Conservation (phyloP, 2,888 invertebrate genomes). For the Choreutis nemorana region DNA sequence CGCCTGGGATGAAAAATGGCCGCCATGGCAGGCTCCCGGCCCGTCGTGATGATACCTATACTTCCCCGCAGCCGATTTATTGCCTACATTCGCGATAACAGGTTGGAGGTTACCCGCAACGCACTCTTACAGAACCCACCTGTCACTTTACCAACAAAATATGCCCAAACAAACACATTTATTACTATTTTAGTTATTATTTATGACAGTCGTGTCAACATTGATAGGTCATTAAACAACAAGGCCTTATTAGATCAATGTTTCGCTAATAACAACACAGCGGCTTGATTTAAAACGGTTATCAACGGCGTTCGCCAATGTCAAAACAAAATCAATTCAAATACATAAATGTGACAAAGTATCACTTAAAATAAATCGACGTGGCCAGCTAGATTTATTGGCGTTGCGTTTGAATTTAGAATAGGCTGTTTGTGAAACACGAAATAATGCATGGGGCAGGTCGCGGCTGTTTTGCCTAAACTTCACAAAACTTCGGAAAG, state of each 20-base stretch:
- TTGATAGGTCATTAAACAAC: too few relatives aligned
- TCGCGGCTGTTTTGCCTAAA: conserved; percentile 17
- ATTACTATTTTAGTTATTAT: not conserved
- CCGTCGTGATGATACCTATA: conserved; percentile 24
- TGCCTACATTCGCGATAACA: conserved; percentile 12
- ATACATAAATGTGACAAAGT: conserved; percentile 36
- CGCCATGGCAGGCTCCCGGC: conserved; percentile 16
- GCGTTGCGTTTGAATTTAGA: conserved; percentile 40
- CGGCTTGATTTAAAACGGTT: too few relatives aligned
- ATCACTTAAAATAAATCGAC: conserved; percentile 39
- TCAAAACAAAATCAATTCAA: conserved; percentile 1
- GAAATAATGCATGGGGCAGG: conserved; percentile 38
- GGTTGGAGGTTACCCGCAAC: conserved; percentile 14
- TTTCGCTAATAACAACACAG: too few relatives aligned
- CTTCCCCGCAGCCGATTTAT: conserved; percentile 19
- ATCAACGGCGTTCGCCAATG: too few relatives aligned
- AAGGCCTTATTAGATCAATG: too few relatives aligned
- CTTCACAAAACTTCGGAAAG: conserved; percentile 11
- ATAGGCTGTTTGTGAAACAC: conserved; percentile 37
- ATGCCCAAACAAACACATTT: not conserved
- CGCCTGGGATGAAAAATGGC: conserved; percentile 31
- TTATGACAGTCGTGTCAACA: too few relatives aligned
- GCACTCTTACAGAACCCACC: too few relatives aligned
- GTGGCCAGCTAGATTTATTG: conserved; percentile 42
- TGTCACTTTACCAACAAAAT: not conserved